A percentile compares a stretch with the other conserved stretches of the same genome.
These are phyloP conservation scores for Lycia hirtaria DNA, from an alignment of 2,888 invertebrate species.

Conservation along the genomic window DNA sequence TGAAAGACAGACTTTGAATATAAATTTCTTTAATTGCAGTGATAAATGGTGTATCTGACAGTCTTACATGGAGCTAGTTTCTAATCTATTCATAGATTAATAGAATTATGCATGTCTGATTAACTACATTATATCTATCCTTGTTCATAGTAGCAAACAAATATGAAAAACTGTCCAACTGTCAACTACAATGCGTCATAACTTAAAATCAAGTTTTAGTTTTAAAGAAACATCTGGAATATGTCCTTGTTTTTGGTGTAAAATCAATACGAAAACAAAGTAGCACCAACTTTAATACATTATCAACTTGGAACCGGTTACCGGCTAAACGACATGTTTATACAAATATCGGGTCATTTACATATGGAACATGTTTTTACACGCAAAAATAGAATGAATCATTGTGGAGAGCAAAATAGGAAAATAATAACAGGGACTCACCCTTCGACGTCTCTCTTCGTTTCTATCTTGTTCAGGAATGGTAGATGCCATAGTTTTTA, in stretches of 20 bases:
- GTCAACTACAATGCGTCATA: too few relatives aligned
- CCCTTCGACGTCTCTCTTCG: constrained; percentile 80
- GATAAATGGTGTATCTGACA: too few relatives aligned
- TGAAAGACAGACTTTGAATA: too few relatives aligned
- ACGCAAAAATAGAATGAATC: constrained; percentile 58
- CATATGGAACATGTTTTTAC: constrained; percentile 35
- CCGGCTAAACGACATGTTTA: constrained; percentile 44
- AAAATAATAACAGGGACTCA: constrained; percentile 48
- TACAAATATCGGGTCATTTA: constrained; percentile 32
- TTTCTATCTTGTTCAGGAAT: constrained; percentile 69
- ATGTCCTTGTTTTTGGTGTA: constrained; percentile 32
- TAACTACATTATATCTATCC: too few relatives aligned
- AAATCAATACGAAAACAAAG: constrained; percentile 38
- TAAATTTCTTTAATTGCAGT: too few relatives aligned
- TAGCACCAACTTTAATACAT: neutral
- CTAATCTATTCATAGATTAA: too few relatives aligned
- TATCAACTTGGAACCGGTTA: constrained; percentile 30
- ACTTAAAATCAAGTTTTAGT: neutral
- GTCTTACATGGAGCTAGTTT: too few relatives aligned
- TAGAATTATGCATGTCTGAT: too few relatives aligned
- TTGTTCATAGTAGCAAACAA: too few relatives aligned
- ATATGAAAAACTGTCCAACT: too few relatives aligned
- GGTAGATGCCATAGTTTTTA: constrained; percentile 66
- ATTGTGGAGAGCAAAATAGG: constrained; percentile 19
- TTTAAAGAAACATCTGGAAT: constrained; percentile 43